Evolutionary conservation across 2,113 vertebrate species (phyloP), one percentile per base, ranked within the genome.

Genomic region (Cheilinus undulatus): DNA sequence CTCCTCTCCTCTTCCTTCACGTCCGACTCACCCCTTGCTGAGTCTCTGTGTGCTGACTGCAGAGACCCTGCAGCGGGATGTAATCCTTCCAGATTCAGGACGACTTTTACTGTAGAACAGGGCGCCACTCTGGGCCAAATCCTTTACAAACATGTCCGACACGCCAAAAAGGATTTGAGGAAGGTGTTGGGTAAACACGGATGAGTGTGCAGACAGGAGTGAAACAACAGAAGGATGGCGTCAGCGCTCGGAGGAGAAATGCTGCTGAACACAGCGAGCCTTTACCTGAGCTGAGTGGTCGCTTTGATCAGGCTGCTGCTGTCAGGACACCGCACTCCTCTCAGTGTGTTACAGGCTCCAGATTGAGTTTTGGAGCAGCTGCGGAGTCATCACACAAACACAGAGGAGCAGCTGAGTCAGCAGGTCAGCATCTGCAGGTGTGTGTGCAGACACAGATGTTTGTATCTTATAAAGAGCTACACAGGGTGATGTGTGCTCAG

Each of bases 21-120:
- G 7, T 56, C 26, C 67, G 20, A 48, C 61, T 32, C 36, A 23
- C 17, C 9, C 40, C 53, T 12, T 13, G 40, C 38, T 61, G 75
- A 80, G 62, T 70, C 69, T 40, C 57, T 73, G 19, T 49, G 38
- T 86, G 86, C 90, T 86, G 82, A 87, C 78, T 73, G 61, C 48
- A 69, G 53, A 56, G 40, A 72, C 51, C 69, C 54, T 12, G 20
- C 62, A 43, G 59, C 63, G n/a, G 43, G 56, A 34, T 76, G 78
- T 76, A 79, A 84, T 86, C 64, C 85, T 34, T 51, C 28, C 59
- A 56, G 79, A 88, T 78, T 73, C 78, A 65, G 51, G 58, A 40
- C 26, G 60, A 58, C 49, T 78, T 53, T 42, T 42, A 60, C 59
- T 43, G 63, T 60, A 40, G 38, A 56, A 75, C 56, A 82, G 43